phyloP scores from a whole-genome alignment of 2,797 vertebrate genomes.

The Parauchenoglanis punctatus region DNA sequence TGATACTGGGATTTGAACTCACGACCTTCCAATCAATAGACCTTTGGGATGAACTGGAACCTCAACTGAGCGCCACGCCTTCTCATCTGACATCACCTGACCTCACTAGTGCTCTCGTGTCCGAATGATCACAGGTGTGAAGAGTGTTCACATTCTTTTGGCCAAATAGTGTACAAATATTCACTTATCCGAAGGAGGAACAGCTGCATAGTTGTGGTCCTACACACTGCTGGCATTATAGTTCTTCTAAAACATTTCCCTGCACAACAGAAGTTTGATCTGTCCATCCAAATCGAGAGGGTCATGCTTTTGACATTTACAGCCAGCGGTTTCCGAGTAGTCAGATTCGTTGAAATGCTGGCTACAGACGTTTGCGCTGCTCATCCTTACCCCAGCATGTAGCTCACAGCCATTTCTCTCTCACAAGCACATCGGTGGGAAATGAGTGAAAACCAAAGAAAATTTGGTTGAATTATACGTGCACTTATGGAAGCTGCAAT shows the following conservation, averaged over 20 bases:
- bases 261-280: background rate
- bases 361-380: background rate
- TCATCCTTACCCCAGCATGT: background rate
- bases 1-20: background rate
- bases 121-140: background rate
- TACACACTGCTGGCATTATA: background rate
- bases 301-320: background rate
- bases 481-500: background rate
- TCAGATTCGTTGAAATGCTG: background rate
- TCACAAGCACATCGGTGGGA: background rate
- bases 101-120: background rate
- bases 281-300: background rate
- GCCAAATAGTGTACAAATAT: background rate
- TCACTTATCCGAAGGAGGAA: background rate
- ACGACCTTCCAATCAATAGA: background rate
- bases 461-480: background rate
- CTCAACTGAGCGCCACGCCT: background rate
- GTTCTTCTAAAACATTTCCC: background rate
- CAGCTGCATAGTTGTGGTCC: background rate
- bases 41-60: background rate
- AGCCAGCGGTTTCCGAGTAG: background rate
- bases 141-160: background rate
- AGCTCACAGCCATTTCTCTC: background rate
- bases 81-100: background rate
- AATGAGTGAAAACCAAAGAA: background rate